A percentile compares a stretch with the other conserved stretches of the same genome.
Conservation (phyloP, 2,888 invertebrate species). For the Neoitamus cyanurus region DNA sequence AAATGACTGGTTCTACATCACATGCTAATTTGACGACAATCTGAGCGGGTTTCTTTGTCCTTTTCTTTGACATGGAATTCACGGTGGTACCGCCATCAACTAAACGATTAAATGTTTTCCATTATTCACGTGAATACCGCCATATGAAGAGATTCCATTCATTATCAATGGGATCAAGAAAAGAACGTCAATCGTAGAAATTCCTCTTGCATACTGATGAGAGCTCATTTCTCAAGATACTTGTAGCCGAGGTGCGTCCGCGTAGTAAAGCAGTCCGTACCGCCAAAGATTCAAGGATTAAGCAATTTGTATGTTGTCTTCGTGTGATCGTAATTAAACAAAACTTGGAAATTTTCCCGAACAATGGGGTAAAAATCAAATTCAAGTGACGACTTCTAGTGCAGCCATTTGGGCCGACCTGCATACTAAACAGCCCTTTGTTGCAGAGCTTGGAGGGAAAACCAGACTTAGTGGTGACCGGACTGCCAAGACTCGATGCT, state of each 20-base stretch:
- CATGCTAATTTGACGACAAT: not conserved
- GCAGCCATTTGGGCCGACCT: not conserved
- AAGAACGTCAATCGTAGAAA: not conserved
- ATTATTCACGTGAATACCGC: not conserved
- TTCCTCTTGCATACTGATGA: not conserved
- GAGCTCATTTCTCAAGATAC: constrained; percentile 32
- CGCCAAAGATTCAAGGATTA: not conserved
- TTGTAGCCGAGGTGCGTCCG: not conserved
- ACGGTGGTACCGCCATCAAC: not conserved
- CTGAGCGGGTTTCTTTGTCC: not conserved
- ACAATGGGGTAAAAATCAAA: constrained; percentile 20
- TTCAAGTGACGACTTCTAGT: not conserved
- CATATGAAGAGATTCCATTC: not conserved
- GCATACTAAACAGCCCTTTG: constrained; percentile 26
- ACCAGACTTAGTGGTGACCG: constrained; percentile 12
- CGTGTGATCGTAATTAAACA: constrained; percentile 46
- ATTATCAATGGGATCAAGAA: not conserved
- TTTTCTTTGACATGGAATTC: not conserved
- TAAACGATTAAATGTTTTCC: not conserved
- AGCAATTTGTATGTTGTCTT: constrained; percentile 38
- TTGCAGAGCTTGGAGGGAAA: not conserved
- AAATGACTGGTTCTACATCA: too few relatives aligned
- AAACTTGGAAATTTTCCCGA: constrained; percentile 8
- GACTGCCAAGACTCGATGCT: not conserved
- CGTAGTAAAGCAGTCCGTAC: not conserved